Evolutionary conservation across 1,140 invertebrate species (phyloP), one percentile per base, ranked within the genome.

Genomic region (Propsilocerus akamusi): DNA sequence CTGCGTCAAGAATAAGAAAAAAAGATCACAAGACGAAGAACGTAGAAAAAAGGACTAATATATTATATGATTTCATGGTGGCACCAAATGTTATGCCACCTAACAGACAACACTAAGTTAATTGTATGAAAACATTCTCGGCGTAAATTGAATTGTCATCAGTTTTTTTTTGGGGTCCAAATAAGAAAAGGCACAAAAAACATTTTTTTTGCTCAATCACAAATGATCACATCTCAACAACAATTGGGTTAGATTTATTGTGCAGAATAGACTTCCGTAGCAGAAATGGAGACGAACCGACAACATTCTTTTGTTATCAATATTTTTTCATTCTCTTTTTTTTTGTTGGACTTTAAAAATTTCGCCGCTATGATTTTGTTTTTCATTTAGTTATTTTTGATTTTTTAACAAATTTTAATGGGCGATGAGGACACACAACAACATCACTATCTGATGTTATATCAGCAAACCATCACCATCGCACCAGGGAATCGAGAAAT

Each of bases 171-270:
- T n/a, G n/a, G n/a, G n/a, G n/a, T n/a, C n/a, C n/a, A n/a, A n/a
- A n/a, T n/a, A n/a, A n/a, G n/a, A n/a, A n/a, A n/a, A n/a, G n/a
- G n/a, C n/a, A n/a, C n/a, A n/a, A n/a, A n/a, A n/a, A n/a, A n/a
- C n/a, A n/a, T n/a, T n/a, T n/a, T n/a, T n/a, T n/a, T n/a, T n/a
- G n/a, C n/a, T n/a, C n/a, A n/a, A n/a, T n/a, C n/a, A n/a, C n/a
- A n/a, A n/a, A n/a, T n/a, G n/a, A n/a, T n/a, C n/a, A n/a, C n/a
- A n/a, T n/a, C n/a, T n/a, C n/a, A n/a, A n/a, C n/a, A n/a, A 41
- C 34, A 41, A 41, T 41, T 41, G 34, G n/a, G n/a, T 41, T 37
- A 41, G 17, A 41, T 41, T 41, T 41, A 41, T 41, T 41, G n/a
- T n/a, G 34, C 34, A 41, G 34, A 41, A 41, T 41, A 41, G 34